Conservation (phyloP, 2,797 vertebrate genomes). For the Parotocinclus haroldoi region DNA sequence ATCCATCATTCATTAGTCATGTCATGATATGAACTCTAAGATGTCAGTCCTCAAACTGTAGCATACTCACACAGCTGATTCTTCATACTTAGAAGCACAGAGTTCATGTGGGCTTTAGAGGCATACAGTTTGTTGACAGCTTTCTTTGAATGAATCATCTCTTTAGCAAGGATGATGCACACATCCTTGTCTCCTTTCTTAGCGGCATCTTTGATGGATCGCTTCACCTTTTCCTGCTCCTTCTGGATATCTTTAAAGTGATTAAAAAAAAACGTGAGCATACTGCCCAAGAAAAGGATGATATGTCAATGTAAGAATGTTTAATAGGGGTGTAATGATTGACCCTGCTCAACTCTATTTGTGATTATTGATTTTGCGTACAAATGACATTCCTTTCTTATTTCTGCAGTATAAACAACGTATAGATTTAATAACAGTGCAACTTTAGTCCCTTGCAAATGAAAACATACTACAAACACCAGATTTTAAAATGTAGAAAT, state of each 20-base stretch:
- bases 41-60: neutral
- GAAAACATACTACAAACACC: too few species aligned
- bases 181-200: conserved; percentile 93
- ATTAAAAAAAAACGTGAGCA: conserved; percentile 2
- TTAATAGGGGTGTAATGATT: too few species aligned
- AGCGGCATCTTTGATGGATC: conserved; percentile 93
- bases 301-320: too few species aligned
- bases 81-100: conserved; percentile 93
- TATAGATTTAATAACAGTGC: too few species aligned
- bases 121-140: conserved; percentile 89
- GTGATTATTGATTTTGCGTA: neutral
- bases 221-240: conserved; percentile 95
- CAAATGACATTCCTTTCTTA: too few species aligned
- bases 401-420: too few species aligned
- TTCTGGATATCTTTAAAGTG: conserved; percentile 86
- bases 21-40: too few species aligned
- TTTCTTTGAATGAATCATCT: conserved; percentile 88
- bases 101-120: conserved; percentile 98
- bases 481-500: too few species aligned
- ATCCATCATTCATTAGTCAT: too few species aligned
- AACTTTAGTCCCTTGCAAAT: too few species aligned
- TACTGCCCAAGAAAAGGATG: neutral
- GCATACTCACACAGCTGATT: conserved; percentile 89
- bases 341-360: neutral
- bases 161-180: conserved; percentile 90